Base-by-base conservation (phyloP, 1,140 invertebrate species). In the Drosophila ercepeae region DNA sequence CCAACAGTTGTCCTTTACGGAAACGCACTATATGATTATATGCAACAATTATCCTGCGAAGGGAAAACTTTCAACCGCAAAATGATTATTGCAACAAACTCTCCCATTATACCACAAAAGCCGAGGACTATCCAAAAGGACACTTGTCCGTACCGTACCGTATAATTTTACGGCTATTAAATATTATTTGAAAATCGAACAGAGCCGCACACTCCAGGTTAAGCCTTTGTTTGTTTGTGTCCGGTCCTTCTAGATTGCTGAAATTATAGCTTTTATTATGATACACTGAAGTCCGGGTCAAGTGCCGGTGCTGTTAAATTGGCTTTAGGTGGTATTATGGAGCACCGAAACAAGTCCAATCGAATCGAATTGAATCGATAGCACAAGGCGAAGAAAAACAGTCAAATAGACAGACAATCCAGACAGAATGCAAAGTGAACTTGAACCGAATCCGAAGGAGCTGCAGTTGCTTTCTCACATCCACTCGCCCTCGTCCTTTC, bases 121-220 rank as follows among this genome's bases (percentile, higher is more conserved):
- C 29, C 29, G 4, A 32, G 9, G 29, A 32, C 9, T 32, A 32
- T 32, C 55, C 42, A 11, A 73, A 73, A 44, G 48, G 61, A 57
- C 63, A 86, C 68, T 88, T 81, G 75, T 48, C 58, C 48, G 59
- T 81, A 75, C 58, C 48, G 59, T 81, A 75, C 70, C 59, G 79
- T 78, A 88, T 88, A 78, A 88, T 89, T 88, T 88, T 82, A 88
- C 83, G 83, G 82, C 64, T 83, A 88, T 88, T 88, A 89, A 78
- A 73, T 88, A 83, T 88, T 89, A 88, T 88, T 89, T 88, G 50
- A 75, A 82, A 89, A 82, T 88, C 83, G 64, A 77, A 73, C 21
- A 25, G 16, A 39, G 42, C 27, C 51, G 36, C 46, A 46, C 53
- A 42, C 50, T 46, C 36, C 14, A 5, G 16, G 36, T 51, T 76